phyloP scores from a whole-genome alignment of 2,797 vertebrate species.

The Chrosomus eos region DNA sequence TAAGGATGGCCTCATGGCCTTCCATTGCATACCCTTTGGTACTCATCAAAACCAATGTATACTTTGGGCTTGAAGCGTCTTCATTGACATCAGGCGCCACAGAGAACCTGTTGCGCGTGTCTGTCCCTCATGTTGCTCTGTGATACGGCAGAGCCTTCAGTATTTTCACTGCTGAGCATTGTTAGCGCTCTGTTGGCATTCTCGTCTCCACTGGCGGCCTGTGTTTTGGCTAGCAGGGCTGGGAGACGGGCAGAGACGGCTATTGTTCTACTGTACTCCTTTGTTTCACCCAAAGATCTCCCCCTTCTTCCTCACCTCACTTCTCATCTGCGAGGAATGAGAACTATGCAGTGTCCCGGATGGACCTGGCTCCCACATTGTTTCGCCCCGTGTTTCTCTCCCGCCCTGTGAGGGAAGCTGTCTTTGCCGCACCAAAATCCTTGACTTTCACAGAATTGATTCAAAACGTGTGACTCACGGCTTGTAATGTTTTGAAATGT shows the following conservation, averaged over 20 bases:
- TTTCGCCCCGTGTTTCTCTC: not conserved
- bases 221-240: constrained; percentile 51
- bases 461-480: not conserved
- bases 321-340: constrained; percentile 57
- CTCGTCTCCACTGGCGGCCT: constrained; percentile 27
- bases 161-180: constrained; percentile 49
- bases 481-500: not conserved
- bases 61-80: not conserved
- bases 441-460: not conserved
- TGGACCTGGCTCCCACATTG: constrained; percentile 14
- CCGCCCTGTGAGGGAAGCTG: not conserved
- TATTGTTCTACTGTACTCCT: constrained; percentile 55
- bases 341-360: constrained; percentile 50
- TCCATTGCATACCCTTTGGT: too few species aligned
- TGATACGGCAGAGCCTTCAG: not conserved
- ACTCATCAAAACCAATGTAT: not conserved
- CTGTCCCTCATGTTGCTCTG: not conserved
- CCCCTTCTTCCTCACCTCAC: constrained; percentile 37
- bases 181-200: constrained; percentile 24
- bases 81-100: not conserved
- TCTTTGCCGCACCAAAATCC: not conserved
- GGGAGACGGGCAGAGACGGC: constrained; percentile 36
- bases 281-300: constrained; percentile 35
- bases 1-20: too few species aligned
- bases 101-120: not conserved